Evolutionary conservation across 2,888 invertebrate species (phyloP).

Genomic region (Drosophila maculinotata): DNA sequence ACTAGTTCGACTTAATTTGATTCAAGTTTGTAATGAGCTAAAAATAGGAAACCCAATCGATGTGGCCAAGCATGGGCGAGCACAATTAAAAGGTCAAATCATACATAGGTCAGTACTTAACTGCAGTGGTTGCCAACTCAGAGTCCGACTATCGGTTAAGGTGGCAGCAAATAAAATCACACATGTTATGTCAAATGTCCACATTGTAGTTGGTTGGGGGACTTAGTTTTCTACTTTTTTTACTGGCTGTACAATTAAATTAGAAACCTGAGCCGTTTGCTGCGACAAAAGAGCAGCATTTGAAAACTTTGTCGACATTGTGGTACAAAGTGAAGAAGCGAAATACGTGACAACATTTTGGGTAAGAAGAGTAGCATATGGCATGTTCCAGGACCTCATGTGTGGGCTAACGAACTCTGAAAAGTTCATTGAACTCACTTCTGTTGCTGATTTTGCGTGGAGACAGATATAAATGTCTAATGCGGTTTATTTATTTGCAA

Average conservation of each 20-base stretch:
- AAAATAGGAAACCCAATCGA: slow-evolving; percentile 55
- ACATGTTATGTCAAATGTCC: slow-evolving; percentile 16
- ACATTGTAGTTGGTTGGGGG: slow-evolving; percentile 3
- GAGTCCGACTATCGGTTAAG: neutral
- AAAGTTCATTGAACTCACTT: slow-evolving; percentile 47
- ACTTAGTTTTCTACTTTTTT: slow-evolving; percentile 9
- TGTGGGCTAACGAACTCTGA: slow-evolving; percentile 29
- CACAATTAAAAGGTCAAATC: slow-evolving; percentile 47
- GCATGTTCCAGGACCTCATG: slow-evolving; percentile 12
- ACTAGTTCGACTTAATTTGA: slow-evolving; percentile 54
- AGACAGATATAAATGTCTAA: too few relatives aligned
- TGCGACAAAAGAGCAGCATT: slow-evolving; percentile 15
- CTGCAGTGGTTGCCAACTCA: slow-evolving; percentile 23
- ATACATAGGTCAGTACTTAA: slow-evolving; percentile 27
- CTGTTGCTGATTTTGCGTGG: slow-evolving; percentile 18
- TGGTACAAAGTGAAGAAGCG: slow-evolving; percentile 47
- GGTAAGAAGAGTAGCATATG: slow-evolving; percentile 16
- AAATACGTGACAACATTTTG: slow-evolving; percentile 70
- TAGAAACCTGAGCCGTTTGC: slow-evolving; percentile 63
- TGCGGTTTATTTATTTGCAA: too few relatives aligned
- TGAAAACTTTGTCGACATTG: slow-evolving; percentile 53
- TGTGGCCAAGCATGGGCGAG: slow-evolving; percentile 24
- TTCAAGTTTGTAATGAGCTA: slow-evolving; percentile 51
- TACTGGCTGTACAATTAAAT: slow-evolving; percentile 65
- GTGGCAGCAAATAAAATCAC: slow-evolving; percentile 28